Conservation (phyloP, 2,888 invertebrate species). For the Mesoligia furuncula region DNA sequence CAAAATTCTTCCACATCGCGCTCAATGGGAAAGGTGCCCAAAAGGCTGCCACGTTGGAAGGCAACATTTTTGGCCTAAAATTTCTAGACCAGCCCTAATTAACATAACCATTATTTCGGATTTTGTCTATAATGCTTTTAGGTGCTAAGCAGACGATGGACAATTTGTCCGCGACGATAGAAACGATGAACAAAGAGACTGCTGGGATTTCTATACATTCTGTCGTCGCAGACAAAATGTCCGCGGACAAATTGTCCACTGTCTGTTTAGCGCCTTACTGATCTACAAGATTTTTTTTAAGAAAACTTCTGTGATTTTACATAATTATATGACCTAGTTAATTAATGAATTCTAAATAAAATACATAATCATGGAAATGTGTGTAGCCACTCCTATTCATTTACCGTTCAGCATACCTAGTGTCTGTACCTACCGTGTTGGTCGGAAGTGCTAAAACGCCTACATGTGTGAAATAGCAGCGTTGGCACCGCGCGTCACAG, state of each 20-base stretch:
- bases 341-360: not conserved
- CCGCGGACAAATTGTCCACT: not conserved
- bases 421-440: not conserved
- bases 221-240: not conserved
- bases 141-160: no score
- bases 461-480: slow-evolving; percentile 25
- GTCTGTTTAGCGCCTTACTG: not conserved
- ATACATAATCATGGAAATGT: not conserved
- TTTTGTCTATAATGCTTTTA: not conserved
- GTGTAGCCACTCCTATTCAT: not conserved
- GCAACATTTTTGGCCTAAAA: no score
- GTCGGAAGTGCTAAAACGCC: slow-evolving; percentile 25
- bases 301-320: not conserved
- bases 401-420: not conserved
- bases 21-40: no score
- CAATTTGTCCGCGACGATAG: no score
- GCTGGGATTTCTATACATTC: no score
- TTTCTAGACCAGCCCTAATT: no score
- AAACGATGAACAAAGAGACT: no score
- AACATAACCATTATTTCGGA: not conserved
- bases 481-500: not conserved
- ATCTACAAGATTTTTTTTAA: not conserved
- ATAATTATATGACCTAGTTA: not conserved
- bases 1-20: no score
- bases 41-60: no score